A percentile compares a stretch with the other conserved stretches of the same genome.
phyloP scores from a whole-genome alignment of 2,888 invertebrate genomes.

The Melieria picta region DNA sequence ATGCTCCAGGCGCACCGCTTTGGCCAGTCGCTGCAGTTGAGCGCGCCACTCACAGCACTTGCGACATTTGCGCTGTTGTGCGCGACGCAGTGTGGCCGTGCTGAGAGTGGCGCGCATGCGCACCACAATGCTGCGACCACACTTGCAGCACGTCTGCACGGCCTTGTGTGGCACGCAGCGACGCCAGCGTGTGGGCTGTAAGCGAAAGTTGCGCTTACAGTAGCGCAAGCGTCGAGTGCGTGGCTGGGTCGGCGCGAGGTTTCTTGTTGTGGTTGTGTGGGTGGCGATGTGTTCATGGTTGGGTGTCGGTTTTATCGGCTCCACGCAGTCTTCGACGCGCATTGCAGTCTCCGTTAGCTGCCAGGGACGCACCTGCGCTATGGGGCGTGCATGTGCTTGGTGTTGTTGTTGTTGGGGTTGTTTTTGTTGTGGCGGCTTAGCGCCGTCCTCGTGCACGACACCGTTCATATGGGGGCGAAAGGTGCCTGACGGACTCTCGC shows the following conservation, averaged over 20 bases:
- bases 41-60: slow-evolving; percentile 49
- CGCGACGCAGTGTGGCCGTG: slow-evolving; percentile 6
- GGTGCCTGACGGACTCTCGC: slow-evolving; percentile 58
- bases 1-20: slow-evolving; percentile 39
- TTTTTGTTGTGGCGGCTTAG: slow-evolving; percentile 25
- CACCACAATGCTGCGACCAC: slow-evolving; percentile 49
- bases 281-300: no score
- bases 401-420: slow-evolving; percentile 20
- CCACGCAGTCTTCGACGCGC: no score
- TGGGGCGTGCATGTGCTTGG: slow-evolving; percentile 37
- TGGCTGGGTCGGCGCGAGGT: no score
- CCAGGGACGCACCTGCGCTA: slow-evolving; percentile 49
- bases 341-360: slow-evolving; percentile 9
- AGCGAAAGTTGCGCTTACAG: slow-evolving; percentile 35
- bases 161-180: slow-evolving; percentile 42
- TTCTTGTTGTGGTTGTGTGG: no score
- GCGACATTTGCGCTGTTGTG: slow-evolving; percentile 54
- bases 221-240: no score
- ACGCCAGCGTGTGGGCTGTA: slow-evolving; percentile 31
- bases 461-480: slow-evolving; percentile 59
- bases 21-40: slow-evolving; percentile 47
- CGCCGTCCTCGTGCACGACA: slow-evolving; percentile 47
- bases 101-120: slow-evolving; percentile 35
- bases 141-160: slow-evolving; percentile 50
- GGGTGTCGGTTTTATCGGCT: no score